Conservation (phyloP, 2,113 vertebrate genomes). For the Pipa parva region DNA sequence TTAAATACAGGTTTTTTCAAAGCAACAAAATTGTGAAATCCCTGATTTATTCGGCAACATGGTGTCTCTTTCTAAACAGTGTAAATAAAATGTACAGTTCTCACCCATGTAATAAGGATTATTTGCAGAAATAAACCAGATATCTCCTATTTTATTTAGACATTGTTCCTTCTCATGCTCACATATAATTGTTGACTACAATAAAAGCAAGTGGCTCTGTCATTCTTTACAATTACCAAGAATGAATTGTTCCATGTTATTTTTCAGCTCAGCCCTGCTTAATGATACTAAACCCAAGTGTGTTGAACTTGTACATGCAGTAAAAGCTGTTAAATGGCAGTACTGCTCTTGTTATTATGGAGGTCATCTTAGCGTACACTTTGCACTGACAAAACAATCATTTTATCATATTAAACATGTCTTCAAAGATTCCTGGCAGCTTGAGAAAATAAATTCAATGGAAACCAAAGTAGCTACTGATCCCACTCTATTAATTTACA, state of each 20-base stretch:
- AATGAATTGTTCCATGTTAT: not conserved
- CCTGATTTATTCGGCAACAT: too few species aligned
- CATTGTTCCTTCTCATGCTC: too few species aligned
- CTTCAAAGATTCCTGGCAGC: constrained; percentile 11
- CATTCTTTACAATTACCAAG: too few species aligned
- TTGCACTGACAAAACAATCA: not conserved
- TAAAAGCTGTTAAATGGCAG: not conserved
- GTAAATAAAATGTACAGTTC: too few species aligned
- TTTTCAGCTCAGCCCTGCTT: not conserved
- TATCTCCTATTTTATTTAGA: too few species aligned
- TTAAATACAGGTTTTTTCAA: too few species aligned
- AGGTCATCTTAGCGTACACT: not conserved
- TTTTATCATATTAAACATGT: constrained; percentile 6
- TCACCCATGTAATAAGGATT: too few species aligned
- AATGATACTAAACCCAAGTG: not conserved
- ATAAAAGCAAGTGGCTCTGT: too few species aligned
- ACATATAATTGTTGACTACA: too few species aligned
- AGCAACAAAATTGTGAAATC: too few species aligned
- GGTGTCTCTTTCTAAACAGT: too few species aligned
- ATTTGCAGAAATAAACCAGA: too few species aligned
- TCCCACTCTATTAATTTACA: not conserved
- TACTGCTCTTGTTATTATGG: not conserved
- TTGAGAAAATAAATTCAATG: constrained; percentile 5
- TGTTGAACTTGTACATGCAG: not conserved
- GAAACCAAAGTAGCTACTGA: not conserved